Conservation (phyloP, 2,888 invertebrate species). For the Sinotaia quadrata region DNA sequence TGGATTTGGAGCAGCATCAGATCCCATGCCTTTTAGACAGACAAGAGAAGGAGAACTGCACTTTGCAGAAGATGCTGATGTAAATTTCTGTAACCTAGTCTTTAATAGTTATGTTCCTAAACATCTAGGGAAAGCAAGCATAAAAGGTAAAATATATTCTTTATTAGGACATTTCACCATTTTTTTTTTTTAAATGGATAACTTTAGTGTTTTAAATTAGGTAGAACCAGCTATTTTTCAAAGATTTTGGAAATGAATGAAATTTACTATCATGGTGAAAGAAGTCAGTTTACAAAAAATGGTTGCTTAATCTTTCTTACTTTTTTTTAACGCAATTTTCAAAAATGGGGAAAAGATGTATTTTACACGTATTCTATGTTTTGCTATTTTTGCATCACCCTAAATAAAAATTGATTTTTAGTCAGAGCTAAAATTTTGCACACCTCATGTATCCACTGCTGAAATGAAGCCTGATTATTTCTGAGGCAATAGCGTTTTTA, state of each 20-base stretch:
- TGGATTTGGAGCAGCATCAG: slow-evolving; percentile 62
- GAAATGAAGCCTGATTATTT: no score
- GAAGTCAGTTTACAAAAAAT: no score
- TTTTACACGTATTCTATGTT: background rate
- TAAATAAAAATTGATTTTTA: no score
- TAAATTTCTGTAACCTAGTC: slow-evolving; percentile 60
- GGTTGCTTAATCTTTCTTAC: no score
- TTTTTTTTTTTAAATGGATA: background rate
- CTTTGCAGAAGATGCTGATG: slow-evolving; percentile 66
- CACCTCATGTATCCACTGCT: no score
- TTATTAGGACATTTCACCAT: background rate
- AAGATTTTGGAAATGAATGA: no score
- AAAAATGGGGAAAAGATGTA: background rate
- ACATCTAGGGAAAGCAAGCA: slow-evolving; percentile 58
- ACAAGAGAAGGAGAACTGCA: slow-evolving; percentile 67
- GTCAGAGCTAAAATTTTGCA: no score
- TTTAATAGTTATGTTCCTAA: slow-evolving; percentile 56
- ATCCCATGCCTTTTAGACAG: slow-evolving; percentile 61
- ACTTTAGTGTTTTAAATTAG: no score
- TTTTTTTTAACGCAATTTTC: no score
- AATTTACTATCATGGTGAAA: background rate
- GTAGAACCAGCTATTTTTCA: no score
- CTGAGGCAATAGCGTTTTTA: no score
- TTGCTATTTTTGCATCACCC: no score
- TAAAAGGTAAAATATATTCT: slow-evolving; percentile 62